Conservation (phyloP, 2,888 invertebrate species). For the Heliconius sara region DNA sequence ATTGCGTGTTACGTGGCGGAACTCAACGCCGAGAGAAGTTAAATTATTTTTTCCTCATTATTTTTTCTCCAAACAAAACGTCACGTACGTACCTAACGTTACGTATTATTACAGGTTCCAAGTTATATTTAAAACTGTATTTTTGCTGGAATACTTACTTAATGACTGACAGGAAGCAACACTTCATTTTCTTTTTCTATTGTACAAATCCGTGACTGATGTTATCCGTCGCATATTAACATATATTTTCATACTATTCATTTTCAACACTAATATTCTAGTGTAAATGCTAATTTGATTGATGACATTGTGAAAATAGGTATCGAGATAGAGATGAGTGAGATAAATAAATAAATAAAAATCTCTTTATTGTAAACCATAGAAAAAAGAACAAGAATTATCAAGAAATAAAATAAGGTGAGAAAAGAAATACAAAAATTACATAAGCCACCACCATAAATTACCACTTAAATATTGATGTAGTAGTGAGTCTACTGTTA, state of each 20-base stretch:
- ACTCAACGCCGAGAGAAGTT: too few relatives aligned
- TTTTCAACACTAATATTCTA: not conserved
- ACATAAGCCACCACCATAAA: too few relatives aligned
- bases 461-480: too few relatives aligned
- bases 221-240: slow-evolving; percentile 14
- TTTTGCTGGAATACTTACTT: slow-evolving; percentile 22
- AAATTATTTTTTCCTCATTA: not conserved
- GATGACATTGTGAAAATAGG: not conserved
- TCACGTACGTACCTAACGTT: slow-evolving; percentile 5
- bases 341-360: not conserved
- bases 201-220: slow-evolving; percentile 17
- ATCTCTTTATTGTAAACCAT: too few relatives aligned
- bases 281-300: not conserved
- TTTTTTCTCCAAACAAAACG: not conserved
- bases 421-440: too few relatives aligned
- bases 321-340: not conserved
- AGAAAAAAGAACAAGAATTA: too few relatives aligned
- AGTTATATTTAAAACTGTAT: slow-evolving; percentile 23
- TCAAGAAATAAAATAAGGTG: too few relatives aligned
- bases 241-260: slow-evolving; percentile 14
- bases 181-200: slow-evolving; percentile 24
- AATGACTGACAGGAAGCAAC: slow-evolving; percentile 23
- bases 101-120: not conserved
- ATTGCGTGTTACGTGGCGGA: too few relatives aligned
- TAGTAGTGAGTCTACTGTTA: not conserved